These are phyloP conservation scores for Pristionchus entomophagus DNA, from an alignment of 2,888 invertebrate species.

Conservation along the genomic window DNA sequence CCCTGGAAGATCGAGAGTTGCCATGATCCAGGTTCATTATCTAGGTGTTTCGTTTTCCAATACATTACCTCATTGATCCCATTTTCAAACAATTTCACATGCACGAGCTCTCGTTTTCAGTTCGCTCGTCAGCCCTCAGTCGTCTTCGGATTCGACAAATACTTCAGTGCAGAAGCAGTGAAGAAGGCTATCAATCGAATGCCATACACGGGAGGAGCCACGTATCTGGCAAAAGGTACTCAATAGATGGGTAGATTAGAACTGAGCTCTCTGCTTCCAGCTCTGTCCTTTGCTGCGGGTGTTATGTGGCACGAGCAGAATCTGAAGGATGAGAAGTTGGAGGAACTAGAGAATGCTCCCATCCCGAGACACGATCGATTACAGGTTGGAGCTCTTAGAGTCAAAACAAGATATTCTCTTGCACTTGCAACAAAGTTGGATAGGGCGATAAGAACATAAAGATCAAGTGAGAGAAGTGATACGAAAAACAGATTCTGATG, in stretches of 20 bases:
- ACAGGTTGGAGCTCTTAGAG: conserved; percentile 56
- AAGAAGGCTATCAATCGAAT: conserved; percentile 68
- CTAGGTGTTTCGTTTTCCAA: no score
- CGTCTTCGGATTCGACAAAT: conserved; percentile 72
- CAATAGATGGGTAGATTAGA: neutral
- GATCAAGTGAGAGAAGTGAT: no score
- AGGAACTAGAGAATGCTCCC: conserved; percentile 64
- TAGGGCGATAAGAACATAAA: no score
- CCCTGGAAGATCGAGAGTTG: conserved; percentile 68
- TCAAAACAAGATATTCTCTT: no score
- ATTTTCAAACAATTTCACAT: no score
- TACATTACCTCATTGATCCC: no score
- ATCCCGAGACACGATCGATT: conserved; percentile 72
- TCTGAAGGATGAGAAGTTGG: conserved; percentile 60
- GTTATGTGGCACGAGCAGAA: conserved; percentile 73
- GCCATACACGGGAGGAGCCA: conserved; percentile 73
- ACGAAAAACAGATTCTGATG: conserved; percentile 70
- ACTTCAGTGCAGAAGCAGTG: conserved; percentile 53
- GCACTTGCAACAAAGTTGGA: no score
- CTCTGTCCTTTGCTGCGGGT: conserved; percentile 71
- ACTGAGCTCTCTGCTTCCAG: conserved; percentile 42
- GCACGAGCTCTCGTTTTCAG: no score
- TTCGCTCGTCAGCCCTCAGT: conserved; percentile 71
- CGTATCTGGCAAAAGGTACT: conserved; percentile 67
- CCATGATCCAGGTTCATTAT: conserved; percentile 55